A percentile compares a stretch with the other conserved stretches of the same genome.
phyloP scores from a whole-genome alignment of 2,797 vertebrate species.

The Echeneis naucrates region DNA sequence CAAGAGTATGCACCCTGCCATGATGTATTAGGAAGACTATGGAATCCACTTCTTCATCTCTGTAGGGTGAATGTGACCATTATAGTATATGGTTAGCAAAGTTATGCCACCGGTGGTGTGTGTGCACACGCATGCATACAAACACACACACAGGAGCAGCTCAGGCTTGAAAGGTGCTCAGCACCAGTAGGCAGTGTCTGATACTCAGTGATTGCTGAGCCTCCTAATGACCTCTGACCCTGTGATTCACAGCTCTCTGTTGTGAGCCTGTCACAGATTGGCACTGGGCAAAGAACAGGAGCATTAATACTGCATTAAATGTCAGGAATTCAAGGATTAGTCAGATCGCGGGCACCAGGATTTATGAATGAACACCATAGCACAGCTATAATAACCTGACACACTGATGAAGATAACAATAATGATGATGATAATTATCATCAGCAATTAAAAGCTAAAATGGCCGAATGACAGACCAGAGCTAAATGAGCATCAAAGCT shows the following conservation, averaged over 20 bases:
- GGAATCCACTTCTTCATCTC: conserved; percentile 80
- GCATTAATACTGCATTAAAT: conserved; percentile 80
- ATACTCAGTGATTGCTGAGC: conserved; percentile 78
- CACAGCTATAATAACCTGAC: conserved; percentile 73
- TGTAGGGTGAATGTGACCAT: conserved; percentile 82
- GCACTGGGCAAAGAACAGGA: conserved; percentile 72
- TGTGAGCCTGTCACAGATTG: conserved; percentile 75
- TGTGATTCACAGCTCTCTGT: conserved; percentile 78
- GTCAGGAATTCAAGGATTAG: conserved; percentile 79
- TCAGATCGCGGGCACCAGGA: conserved; percentile 61
- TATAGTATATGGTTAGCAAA: conserved; percentile 76
- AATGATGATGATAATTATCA: conserved; percentile 81
- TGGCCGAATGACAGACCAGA: conserved; percentile 88
- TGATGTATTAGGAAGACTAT: conserved; percentile 83
- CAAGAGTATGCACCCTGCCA: conserved; percentile 84
- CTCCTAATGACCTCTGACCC: conserved; percentile 72
- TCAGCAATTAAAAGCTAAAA: conserved; percentile 87
- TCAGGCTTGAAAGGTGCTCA: conserved; percentile 32
- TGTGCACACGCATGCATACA: conserved; percentile 21
- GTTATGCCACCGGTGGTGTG: conserved; percentile 71
- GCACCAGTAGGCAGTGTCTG: conserved; percentile 74
- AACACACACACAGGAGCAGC: neutral
- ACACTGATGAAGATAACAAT: conserved; percentile 76
- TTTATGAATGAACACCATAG: conserved; percentile 76
- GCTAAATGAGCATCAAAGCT: conserved; percentile 93